These are phyloP conservation scores for Fistularia commersonii DNA, from an alignment of 2,797 vertebrate species.

Conservation along the genomic window DNA sequence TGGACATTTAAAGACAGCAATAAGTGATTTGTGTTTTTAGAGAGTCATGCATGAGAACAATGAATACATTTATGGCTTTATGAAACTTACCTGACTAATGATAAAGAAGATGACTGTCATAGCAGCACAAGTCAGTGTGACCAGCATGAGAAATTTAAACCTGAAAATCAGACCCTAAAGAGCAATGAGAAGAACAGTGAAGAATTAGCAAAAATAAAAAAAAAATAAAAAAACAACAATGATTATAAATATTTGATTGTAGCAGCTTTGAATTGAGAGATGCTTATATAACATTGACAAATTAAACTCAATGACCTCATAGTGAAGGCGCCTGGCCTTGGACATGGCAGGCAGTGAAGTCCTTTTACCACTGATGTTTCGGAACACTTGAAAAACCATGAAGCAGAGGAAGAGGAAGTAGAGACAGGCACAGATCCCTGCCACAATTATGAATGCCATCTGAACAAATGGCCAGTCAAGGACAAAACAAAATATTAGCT, in stretches of 20 bases:
- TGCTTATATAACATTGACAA: neutral
- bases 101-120: slow-evolving; percentile 98
- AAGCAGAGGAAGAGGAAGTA: slow-evolving; percentile 98
- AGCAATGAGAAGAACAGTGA: neutral
- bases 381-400: slow-evolving; percentile 98
- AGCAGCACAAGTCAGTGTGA: slow-evolving; percentile 92
- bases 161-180: slow-evolving; percentile 91
- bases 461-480: slow-evolving; percentile 71
- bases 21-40: neutral
- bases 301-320: slow-evolving; percentile 75
- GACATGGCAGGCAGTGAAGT: slow-evolving; percentile 91
- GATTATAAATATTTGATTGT: neutral
- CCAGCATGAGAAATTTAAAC: slow-evolving; percentile 97
- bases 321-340: slow-evolving; percentile 92
- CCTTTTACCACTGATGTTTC: slow-evolving; percentile 94
- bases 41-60: neutral
- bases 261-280: neutral
- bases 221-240: neutral
- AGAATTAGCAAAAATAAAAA: neutral
- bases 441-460: slow-evolving; percentile 99
- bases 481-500: slow-evolving; percentile 27
- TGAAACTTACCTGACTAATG: slow-evolving; percentile 85
- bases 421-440: slow-evolving; percentile 94
- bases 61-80: neutral
- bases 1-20: slow-evolving; percentile 44